These are phyloP conservation scores for Syngnathus scovelli DNA, from an alignment of 2,113 vertebrate genomes.

Conservation along the genomic window DNA sequence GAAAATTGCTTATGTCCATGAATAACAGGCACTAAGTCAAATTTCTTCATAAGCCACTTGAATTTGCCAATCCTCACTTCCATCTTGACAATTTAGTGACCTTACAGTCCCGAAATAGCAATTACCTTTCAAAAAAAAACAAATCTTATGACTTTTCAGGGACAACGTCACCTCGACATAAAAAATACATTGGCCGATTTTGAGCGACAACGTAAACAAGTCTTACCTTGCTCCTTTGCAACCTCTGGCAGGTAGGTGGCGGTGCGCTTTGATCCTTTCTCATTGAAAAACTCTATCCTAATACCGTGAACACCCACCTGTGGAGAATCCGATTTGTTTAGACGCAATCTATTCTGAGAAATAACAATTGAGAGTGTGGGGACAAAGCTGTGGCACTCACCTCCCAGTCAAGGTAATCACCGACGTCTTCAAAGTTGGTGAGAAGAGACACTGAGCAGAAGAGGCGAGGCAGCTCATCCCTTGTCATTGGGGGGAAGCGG, in stretches of 20 bases:
- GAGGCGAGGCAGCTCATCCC: slow-evolving; percentile 98
- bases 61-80: neutral
- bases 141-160: neutral
- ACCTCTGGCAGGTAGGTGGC: slow-evolving; percentile 99
- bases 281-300: slow-evolving; percentile 99
- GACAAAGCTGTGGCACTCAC: slow-evolving; percentile 63
- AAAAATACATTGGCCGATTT: too few species aligned
- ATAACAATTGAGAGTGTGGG: neutral
- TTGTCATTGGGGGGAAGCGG: slow-evolving; percentile 99
- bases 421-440: slow-evolving; percentile 99
- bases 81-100: neutral
- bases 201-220: neutral
- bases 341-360: neutral
- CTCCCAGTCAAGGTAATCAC: slow-evolving; percentile 99
- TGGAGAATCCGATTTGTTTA: slow-evolving; percentile 26
- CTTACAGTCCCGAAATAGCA: neutral
- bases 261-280: slow-evolving; percentile 99
- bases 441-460: slow-evolving; percentile 99
- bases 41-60: neutral
- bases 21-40: neutral
- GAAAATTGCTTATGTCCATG: neutral
- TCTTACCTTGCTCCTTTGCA: slow-evolving; percentile 99
- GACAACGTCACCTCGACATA: neutral
- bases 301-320: slow-evolving; percentile 99
- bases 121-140: neutral